Conservation (phyloP, 2,888 invertebrate genomes). For the Leptodirus hochenwartii region DNA sequence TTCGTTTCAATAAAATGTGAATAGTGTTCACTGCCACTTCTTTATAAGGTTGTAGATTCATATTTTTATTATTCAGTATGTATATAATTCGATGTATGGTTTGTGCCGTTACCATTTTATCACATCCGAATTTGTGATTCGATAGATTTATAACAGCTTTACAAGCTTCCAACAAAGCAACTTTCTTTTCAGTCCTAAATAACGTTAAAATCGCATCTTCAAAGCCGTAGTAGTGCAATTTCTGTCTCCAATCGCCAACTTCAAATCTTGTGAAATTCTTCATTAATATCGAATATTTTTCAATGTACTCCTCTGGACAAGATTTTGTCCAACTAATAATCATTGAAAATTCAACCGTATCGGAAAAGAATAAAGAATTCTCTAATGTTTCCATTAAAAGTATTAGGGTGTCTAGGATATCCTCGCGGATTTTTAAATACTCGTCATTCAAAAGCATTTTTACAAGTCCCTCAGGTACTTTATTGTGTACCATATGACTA, state of each 20-base stretch:
- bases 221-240: slow-evolving; percentile 10
- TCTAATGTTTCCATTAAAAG: slow-evolving; percentile 7
- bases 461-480: slow-evolving; percentile 7
- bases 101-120: slow-evolving; percentile 7
- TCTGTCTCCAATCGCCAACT: slow-evolving; percentile 8
- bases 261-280: slow-evolving; percentile 6
- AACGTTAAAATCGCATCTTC: slow-evolving; percentile 9
- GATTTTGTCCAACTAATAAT: slow-evolving; percentile 7
- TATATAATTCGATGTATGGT: slow-evolving; percentile 5
- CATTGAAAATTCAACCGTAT: slow-evolving; percentile 9
- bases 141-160: slow-evolving; percentile 7
- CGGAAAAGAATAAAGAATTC: slow-evolving; percentile 8
- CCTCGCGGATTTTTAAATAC: slow-evolving; percentile 7
- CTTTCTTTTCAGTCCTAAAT: slow-evolving; percentile 2
- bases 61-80: slow-evolving; percentile 4
- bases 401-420: slow-evolving; percentile 7
- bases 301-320: slow-evolving; percentile 7
- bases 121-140: slow-evolving; percentile 9
- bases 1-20: slow-evolving; percentile 7
- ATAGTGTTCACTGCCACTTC: slow-evolving; percentile 5
- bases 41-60: neutral
- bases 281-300: slow-evolving; percentile 7
- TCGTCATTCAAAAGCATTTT: slow-evolving; percentile 7
- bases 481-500: slow-evolving; percentile 3
- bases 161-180: slow-evolving; percentile 5